These are phyloP conservation scores for Sardinella longiceps DNA, from an alignment of 2,797 vertebrate genomes.

Conservation along the genomic window DNA sequence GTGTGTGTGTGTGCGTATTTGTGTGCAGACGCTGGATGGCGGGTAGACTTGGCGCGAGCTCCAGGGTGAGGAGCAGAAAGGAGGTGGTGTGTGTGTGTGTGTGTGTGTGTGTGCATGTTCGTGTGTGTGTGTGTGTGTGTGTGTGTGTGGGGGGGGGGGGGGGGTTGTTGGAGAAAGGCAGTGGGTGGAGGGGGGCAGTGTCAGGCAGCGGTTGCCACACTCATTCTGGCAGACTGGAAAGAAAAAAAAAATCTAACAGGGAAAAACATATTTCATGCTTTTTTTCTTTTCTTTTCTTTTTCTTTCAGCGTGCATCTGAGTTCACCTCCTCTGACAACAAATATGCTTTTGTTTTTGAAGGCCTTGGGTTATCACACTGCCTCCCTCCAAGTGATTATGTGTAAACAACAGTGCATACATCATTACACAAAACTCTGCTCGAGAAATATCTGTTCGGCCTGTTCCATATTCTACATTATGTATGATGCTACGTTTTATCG, in stretches of 20 bases:
- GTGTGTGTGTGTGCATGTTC: conserved; percentile 40
- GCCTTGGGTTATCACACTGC: background rate
- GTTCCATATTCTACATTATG: background rate
- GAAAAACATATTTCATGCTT: conserved; percentile 61
- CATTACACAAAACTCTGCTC: background rate
- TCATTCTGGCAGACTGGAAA: conserved; percentile 62
- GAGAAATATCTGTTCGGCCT: background rate
- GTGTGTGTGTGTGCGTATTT: conserved; percentile 61
- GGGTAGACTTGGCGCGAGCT: conserved; percentile 78
- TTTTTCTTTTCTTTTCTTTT: conserved; percentile 40
- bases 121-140: background rate
- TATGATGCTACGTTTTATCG: background rate
- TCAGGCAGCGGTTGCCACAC: conserved; percentile 63
- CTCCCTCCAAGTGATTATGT: background rate
- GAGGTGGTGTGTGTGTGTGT: conserved; percentile 36
- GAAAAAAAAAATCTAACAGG: conserved; percentile 59
- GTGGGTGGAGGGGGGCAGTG: conserved; percentile 26
- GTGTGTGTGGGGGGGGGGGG: conserved; percentile 28
- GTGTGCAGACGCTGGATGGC: conserved; percentile 66
- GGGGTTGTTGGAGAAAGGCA: conserved; percentile 2
- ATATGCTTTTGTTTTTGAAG: conserved; percentile 36
- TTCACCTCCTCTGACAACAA: conserved; percentile 43
- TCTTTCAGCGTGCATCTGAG: conserved; percentile 22
- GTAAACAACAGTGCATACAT: background rate
- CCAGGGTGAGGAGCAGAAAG: conserved; percentile 28